Percentiles rank a stretch among this genome's conserved stretches.
Evolutionary conservation across 2,113 vertebrate species (phyloP).

Genomic region (Macquaria ambigua): DNA sequence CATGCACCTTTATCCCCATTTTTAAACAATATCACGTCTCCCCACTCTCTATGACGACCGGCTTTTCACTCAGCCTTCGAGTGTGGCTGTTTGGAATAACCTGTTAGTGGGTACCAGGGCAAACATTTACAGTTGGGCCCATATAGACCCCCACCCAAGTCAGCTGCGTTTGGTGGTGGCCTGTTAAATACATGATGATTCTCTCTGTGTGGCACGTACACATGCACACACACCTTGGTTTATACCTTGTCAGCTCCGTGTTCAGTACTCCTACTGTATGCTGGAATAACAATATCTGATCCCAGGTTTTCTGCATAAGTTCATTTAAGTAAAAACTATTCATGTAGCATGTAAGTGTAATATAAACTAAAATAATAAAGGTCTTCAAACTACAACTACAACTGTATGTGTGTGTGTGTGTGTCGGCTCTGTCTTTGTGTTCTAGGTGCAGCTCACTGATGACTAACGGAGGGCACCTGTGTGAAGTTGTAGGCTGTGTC

Average conservation of each 20-base stretch:
- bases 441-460: neutral
- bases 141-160: neutral
- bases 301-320: no score
- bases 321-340: neutral
- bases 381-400: no score
- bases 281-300: neutral
- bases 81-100: neutral
- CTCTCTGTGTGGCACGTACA: neutral
- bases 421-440: neutral
- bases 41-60: neutral
- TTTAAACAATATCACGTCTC: neutral
- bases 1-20: neutral
- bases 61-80: neutral
- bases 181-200: constrained; percentile 21
- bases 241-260: neutral
- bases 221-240: neutral
- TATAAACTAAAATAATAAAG: neutral
- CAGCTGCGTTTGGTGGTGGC: neutral
- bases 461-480: neutral
- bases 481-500: neutral
- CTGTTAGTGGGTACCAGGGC: neutral
- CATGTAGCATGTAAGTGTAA: neutral
- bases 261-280: neutral
- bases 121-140: neutral
- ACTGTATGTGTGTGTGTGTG: neutral